Evolutionary conservation across 1,140 invertebrate genomes (phyloP).

Genomic region (Steinernema feltiae): DNA sequence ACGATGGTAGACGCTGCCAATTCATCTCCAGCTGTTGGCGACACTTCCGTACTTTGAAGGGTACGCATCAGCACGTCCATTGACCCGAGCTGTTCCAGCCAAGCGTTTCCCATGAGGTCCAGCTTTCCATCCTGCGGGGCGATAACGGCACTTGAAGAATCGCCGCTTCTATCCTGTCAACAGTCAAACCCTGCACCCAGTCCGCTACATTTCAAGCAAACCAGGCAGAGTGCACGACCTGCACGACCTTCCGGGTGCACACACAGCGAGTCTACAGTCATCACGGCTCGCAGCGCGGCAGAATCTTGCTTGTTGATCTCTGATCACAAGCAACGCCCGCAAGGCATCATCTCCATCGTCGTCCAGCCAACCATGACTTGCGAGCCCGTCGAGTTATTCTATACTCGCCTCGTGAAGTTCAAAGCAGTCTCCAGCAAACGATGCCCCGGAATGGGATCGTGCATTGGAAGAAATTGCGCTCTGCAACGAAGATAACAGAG

Average conservation of each 20-base stretch:
- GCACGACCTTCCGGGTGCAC: neutral
- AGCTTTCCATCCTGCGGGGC: neutral
- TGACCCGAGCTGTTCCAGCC: neutral
- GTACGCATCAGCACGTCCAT: too few species aligned
- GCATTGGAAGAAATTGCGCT: neutral
- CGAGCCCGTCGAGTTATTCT: neutral
- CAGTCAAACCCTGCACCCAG: neutral
- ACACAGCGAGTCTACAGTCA: neutral
- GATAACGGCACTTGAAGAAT: neutral
- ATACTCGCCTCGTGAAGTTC: neutral
- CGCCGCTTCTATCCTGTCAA: neutral
- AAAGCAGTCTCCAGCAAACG: neutral
- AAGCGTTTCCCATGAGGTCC: neutral
- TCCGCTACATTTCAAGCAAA: neutral
- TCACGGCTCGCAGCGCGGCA: neutral
- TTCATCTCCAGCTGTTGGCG: too few species aligned
- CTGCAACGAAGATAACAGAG: neutral
- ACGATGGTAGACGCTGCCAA: neutral
- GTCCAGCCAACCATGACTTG: neutral
- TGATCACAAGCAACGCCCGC: neutral
- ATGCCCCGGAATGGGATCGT: neutral
- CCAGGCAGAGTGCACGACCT: neutral
- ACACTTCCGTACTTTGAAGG: too few species aligned
- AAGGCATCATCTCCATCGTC: neutral
- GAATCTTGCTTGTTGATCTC: neutral